Evolutionary conservation across 2,113 vertebrate species (phyloP), one percentile per base, ranked within the genome.

Genomic region (Coracopsis vasa): DNA sequence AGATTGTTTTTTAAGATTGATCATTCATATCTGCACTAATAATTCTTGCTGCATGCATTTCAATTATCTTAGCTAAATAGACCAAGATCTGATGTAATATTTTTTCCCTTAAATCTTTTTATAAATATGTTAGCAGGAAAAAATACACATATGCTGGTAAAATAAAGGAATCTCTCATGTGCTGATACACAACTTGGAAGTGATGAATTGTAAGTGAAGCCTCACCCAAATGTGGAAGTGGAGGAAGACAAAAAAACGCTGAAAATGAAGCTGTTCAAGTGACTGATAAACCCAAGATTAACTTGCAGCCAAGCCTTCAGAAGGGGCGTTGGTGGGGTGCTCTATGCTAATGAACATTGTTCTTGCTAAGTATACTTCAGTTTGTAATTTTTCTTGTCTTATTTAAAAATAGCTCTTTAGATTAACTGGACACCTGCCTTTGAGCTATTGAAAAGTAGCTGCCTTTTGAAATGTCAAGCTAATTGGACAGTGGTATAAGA

Each of bases 171-270:
- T 62, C 4, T 89, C 9, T 73, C 27, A 33, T 11, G 6, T 20
- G 39, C 4, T 4, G 3, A 66, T 58, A 20, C 12, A 60, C 23
- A 54, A 6, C 33, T 70, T 61, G 10, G 50, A 84, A 71, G 1
- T 35, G 20, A 16, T 16, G 12, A 74, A 58, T 35, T 74, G 1
- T 58, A 53, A 15, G 37, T 80, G 13, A 19, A 91, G 1, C 7
- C 7, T 86, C 28, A 78, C 13, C 8, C 10, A 62, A 70, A 66
- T 45, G 21, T 80, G 42, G 50, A 17, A 37, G 4, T 81, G 42
- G 45, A 66, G 4, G n/a, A 80, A 88, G 18, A 10, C 2, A 37
- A 75, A 91, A 9, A 58, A 60, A 0, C 1, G 0, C 19, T 44
- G 21, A 51, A 86, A 88, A 61, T n/a, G 0, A 73, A 91, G 23